Percentiles rank a stretch among this genome's conserved stretches.
Conservation (phyloP, 2,797 vertebrate genomes). For the Aphelocoma californica region DNA sequence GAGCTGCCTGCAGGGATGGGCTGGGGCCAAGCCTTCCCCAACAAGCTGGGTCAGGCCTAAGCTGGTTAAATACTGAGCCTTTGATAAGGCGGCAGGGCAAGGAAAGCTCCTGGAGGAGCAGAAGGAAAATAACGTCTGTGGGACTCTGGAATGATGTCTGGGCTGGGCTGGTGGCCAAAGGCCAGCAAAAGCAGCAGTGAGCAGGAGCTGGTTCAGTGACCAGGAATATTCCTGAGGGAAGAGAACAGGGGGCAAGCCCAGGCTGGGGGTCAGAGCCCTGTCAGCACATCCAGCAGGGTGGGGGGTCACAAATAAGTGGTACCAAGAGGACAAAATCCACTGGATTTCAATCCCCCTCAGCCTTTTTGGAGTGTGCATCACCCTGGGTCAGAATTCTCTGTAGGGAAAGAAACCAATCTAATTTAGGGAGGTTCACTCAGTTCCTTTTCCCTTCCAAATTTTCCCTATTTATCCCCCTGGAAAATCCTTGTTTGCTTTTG, state of each 20-base stretch:
- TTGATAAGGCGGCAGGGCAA: slow-evolving; percentile 12
- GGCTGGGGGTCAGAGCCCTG: background rate
- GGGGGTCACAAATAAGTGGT: background rate
- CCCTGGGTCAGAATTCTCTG: background rate
- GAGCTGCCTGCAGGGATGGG: background rate
- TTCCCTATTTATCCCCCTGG: background rate
- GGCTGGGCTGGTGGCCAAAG: background rate
- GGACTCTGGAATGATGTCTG: background rate
- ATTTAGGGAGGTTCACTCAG: background rate
- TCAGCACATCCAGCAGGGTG: background rate
- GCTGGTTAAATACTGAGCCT: background rate
- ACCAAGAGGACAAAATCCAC: background rate
- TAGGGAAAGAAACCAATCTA: background rate
- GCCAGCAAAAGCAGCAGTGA: background rate
- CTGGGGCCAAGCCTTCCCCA: background rate
- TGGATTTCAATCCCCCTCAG: background rate
- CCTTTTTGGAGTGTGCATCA: background rate
- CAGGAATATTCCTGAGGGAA: background rate
- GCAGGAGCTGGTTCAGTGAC: background rate
- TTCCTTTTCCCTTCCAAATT: background rate
- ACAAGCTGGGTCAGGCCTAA: background rate
- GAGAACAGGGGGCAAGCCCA: background rate
- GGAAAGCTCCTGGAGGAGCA: slow-evolving; percentile 16
- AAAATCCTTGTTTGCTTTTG: background rate
- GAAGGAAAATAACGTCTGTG: background rate